Evolutionary conservation across 2,113 vertebrate genomes (phyloP), one percentile per base, ranked within the genome.

Genomic region (Ameiurus melas): DNA sequence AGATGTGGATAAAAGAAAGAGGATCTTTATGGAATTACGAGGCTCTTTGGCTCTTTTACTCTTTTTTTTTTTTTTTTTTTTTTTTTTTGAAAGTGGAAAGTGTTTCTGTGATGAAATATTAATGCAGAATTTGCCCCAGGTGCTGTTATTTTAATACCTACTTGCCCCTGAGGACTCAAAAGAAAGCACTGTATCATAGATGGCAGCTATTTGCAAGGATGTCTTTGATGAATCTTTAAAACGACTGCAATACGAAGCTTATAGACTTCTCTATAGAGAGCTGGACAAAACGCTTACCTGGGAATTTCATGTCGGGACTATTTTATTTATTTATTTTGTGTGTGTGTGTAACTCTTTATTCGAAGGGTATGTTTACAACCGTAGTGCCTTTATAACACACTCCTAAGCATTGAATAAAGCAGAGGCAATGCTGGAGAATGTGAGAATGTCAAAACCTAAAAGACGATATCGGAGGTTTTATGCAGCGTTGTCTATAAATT

Each of bases 31-130:
- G 92, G 94, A 94, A 94, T 95, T 94, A 94, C 93, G 95, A 92
- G 94, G 90, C 93, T 79, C 73, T 71, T 39, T 30, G 55, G 94
- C 92, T 94, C 94, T 87, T 94, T 94, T 93, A 93, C 91, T 93
- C 91, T 92, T 93, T 93, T 92, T 92, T 93, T 93, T 92, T 92
- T 93, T 93, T 92, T 92, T 93, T 93, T 92, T 90, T 90, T 90
- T 92, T 92, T 94, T 93, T 43, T 92, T 90, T 90, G 83, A 92
- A 91, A 93, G 92, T 91, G 93, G 93, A 92, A 93, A 94, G 68
- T 83, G 81, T 92, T 90, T 95, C 92, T 94, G 92, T 94, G 95
- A 95, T 95, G 94, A 95, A 94, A 95, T 94, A 95, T 95, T 95
- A 92, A 94, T 94, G 94, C 93, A 94, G 92, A 94, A 91, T 92